Evolutionary conservation across 2,797 vertebrate genomes (phyloP).

Genomic region (Melanitta fusca): DNA sequence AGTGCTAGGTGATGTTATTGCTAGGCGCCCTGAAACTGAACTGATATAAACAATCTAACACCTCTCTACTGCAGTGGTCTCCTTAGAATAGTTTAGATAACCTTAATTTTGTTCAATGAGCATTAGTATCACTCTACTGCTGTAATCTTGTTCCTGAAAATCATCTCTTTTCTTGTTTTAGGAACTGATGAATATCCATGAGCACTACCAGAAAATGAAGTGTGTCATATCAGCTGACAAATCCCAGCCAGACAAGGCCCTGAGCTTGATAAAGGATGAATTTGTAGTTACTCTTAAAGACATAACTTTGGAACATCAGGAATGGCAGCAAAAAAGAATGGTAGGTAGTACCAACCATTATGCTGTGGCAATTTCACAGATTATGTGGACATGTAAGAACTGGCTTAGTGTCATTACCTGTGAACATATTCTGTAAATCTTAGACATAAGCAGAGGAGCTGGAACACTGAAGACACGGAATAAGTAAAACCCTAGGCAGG

Average conservation of each 20-base stretch:
- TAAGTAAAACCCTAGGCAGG: not conserved
- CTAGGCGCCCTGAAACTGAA: not conserved
- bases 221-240: conserved; percentile 71
- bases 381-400: not conserved
- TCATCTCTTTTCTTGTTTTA: conserved; percentile 40
- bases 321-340: conserved; percentile 83
- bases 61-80: not conserved
- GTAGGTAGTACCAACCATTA: conserved; percentile 52
- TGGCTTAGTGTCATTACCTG: not conserved
- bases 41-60: not conserved
- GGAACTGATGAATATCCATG: conserved; percentile 91
- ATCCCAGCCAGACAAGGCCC: conserved; percentile 71
- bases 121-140: not conserved
- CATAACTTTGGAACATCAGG: conserved; percentile 84
- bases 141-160: not conserved
- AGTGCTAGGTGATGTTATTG: not conserved
- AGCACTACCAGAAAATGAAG: conserved; percentile 90
- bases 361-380: not conserved
- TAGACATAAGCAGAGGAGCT: not conserved
- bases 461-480: not conserved
- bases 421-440: not conserved
- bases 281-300: conserved; percentile 83
- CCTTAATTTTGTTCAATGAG: not conserved
- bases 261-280: conserved; percentile 85
- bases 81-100: not conserved